A percentile compares a stretch with the other conserved stretches of the same genome.
Conservation (phyloP, 2,113 vertebrate genomes). For the Leucopsar rothschildi region DNA sequence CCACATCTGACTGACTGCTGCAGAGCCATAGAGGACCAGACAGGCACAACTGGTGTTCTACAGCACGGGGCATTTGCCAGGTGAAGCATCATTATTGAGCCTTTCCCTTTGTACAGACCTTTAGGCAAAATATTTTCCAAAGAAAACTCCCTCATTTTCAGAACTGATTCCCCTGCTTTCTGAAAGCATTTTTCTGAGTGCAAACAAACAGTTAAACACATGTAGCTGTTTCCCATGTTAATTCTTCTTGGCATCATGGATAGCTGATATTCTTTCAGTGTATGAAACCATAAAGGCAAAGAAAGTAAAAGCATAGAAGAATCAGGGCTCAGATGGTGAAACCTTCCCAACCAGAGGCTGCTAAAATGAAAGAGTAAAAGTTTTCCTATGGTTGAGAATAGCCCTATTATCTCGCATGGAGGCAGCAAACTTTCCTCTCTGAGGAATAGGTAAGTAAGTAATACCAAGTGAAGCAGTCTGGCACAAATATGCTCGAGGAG, state of each 20-base stretch:
- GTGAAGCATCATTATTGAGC: background rate
- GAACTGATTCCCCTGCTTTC: background rate
- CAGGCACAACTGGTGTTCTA: background rate
- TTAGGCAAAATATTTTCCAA: background rate
- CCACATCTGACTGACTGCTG: rapidly evolving
- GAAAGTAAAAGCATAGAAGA: background rate
- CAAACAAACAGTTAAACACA: background rate
- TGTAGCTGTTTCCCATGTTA: background rate
- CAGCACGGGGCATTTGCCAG: background rate
- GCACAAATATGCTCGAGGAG: rapidly evolving
- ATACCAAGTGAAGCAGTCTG: background rate
- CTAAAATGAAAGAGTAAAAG: background rate
- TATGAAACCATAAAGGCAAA: background rate
- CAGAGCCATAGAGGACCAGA: background rate
- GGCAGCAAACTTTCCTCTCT: background rate
- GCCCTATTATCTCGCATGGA: background rate
- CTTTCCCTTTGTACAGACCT: background rate
- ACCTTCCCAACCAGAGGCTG: background rate
- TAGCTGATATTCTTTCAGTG: background rate
- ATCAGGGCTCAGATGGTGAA: background rate
- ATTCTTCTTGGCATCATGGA: background rate
- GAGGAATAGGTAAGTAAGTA: background rate
- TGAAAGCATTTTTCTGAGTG: background rate
- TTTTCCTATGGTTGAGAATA: background rate
- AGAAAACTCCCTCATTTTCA: background rate